Percentiles rank a stretch among this genome's conserved stretches.
phyloP scores from a whole-genome alignment of 2,113 vertebrate genomes.

The Laterallus jamaicensis region DNA sequence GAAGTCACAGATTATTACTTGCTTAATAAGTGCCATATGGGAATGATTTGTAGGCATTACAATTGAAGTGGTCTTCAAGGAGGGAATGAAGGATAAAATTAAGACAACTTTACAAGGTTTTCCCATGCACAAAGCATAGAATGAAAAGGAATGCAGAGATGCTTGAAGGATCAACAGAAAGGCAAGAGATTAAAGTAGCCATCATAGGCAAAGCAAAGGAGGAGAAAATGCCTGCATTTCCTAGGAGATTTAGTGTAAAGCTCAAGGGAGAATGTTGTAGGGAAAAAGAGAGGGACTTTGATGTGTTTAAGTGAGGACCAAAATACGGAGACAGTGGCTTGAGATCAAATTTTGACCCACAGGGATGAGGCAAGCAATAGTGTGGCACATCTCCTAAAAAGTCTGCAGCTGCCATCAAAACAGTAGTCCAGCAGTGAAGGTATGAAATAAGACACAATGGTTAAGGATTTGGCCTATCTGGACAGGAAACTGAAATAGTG shows the following conservation, averaged over 20 bases:
- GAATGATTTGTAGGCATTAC: conserved; percentile 24
- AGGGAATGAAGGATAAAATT: conserved; percentile 15
- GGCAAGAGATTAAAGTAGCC: not conserved
- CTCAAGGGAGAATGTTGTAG: not conserved
- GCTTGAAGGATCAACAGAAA: not conserved
- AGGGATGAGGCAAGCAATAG: not conserved
- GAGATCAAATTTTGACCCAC: not conserved
- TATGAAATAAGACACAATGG: not conserved
- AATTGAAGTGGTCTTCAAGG: not conserved
- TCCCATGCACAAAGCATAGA: not conserved
- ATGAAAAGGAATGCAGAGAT: not conserved
- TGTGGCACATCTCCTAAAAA: not conserved
- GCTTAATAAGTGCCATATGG: not conserved
- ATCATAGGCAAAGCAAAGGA: not conserved
- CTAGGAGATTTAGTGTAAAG: not conserved
- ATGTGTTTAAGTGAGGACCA: not conserved
- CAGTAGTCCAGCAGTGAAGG: not conserved
- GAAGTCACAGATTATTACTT: conserved; percentile 17
- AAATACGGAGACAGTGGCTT: not conserved
- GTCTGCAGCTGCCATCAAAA: not conserved
- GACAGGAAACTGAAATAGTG: not conserved
- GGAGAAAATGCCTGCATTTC: not conserved
- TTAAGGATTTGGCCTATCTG: not conserved
- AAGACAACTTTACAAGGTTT: conserved; percentile 20
- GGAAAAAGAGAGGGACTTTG: not conserved